Percentiles rank a stretch among this genome's conserved stretches.
Conservation (phyloP, 2,113 vertebrate species). For the Lanius ludovicianus region DNA sequence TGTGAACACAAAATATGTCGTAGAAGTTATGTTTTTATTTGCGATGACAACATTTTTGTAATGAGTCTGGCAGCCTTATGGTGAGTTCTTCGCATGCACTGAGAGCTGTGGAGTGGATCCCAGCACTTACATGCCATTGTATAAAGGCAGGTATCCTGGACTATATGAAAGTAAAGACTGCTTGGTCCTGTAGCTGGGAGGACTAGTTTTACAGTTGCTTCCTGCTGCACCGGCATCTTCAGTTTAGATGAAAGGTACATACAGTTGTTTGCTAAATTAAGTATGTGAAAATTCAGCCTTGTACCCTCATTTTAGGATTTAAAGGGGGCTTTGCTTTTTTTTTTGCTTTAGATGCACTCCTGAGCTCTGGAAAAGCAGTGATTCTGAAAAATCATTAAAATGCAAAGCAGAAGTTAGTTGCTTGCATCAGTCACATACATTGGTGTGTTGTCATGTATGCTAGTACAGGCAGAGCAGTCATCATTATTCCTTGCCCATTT, state of each 20-base stretch:
- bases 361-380: neutral
- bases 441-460: accelerated
- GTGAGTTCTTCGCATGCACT: accelerated
- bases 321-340: neutral
- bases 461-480: neutral
- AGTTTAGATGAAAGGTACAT: neutral
- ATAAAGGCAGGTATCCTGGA: neutral
- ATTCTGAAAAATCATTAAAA: neutral
- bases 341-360: neutral
- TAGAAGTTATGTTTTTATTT: neutral
- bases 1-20: neutral
- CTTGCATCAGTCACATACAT: accelerated
- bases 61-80: neutral
- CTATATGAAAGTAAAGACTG: neutral
- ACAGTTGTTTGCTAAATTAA: neutral
- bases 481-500: neutral
- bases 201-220: neutral
- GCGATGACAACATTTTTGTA: neutral
- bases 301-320: neutral
- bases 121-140: neutral
- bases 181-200: neutral
- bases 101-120: neutral
- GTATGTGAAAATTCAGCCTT: neutral
- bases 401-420: neutral
- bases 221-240: neutral